Conservation (phyloP, 2,797 vertebrate genomes). For the Microtus agrestis region DNA sequence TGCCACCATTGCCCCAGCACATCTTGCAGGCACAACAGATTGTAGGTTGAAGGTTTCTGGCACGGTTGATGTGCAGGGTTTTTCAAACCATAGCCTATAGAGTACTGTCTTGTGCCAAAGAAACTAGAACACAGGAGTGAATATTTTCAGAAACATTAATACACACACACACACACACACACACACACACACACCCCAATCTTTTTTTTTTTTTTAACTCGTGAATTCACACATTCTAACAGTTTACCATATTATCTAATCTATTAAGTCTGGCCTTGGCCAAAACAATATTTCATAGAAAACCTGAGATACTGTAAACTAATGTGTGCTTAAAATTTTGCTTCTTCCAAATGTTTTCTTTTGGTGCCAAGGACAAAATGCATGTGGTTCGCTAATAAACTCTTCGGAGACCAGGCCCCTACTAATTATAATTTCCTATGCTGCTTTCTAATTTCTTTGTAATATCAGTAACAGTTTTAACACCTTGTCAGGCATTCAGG, state of each 20-base stretch:
- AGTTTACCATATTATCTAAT: slow-evolving; percentile 18
- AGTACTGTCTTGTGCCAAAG: not conserved
- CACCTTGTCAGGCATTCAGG: slow-evolving; percentile 91
- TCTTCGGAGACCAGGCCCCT: slow-evolving; percentile 85
- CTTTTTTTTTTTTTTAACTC: not conserved
- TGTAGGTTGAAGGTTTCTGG: not conserved
- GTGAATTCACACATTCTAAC: not conserved
- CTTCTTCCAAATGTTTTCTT: slow-evolving; percentile 76
- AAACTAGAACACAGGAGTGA: not conserved
- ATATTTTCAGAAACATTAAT: not conserved
- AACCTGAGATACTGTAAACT: slow-evolving; percentile 50
- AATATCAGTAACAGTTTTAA: slow-evolving; percentile 90
- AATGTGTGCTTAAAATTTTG: slow-evolving; percentile 63
- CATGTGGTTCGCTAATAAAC: slow-evolving; percentile 86
- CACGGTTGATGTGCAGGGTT: not conserved
- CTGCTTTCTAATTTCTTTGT: slow-evolving; percentile 89
- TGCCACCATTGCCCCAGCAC: too few relatives aligned
- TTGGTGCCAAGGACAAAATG: slow-evolving; percentile 85
- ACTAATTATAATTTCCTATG: slow-evolving; percentile 88
- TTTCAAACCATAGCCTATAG: not conserved
- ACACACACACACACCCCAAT: not conserved
- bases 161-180: not conserved
- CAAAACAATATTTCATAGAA: not conserved
- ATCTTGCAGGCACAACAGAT: too few relatives aligned
- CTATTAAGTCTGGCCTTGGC: not conserved